Conservation (phyloP, 2,888 invertebrate genomes). For the Drosophila setosimentum region DNA sequence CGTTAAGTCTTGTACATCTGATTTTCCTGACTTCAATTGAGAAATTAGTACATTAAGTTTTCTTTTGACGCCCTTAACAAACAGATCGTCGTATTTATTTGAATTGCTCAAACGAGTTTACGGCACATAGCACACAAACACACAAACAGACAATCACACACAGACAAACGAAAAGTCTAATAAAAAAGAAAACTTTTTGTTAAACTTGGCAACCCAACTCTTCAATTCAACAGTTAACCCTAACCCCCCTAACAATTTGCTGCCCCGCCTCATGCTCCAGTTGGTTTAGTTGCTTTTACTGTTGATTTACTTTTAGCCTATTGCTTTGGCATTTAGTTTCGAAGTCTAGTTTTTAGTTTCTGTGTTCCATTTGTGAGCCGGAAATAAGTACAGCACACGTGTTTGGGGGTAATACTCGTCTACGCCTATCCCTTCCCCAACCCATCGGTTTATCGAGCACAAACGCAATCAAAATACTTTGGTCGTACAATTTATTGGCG, state of each 20-base stretch:
- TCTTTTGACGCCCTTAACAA: conserved; percentile 72
- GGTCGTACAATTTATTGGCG: conserved; percentile 79
- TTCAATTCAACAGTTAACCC: conserved; percentile 31
- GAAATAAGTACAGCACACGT: conserved; percentile 77
- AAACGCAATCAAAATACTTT: conserved; percentile 79
- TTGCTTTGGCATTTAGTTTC: conserved; percentile 73
- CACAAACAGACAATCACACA: conserved; percentile 21
- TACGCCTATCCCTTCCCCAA: not conserved
- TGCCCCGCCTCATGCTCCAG: conserved; percentile 25
- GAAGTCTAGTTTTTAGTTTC: conserved; percentile 69
- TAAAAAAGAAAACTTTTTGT: conserved; percentile 62
- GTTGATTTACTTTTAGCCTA: conserved; percentile 78
- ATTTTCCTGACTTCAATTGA: conserved; percentile 78
- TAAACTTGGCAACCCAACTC: conserved; percentile 53
- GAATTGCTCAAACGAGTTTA: conserved; percentile 72
- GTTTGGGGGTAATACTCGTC: conserved; percentile 27
- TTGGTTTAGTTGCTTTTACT: conserved; percentile 64
- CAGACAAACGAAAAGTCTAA: conserved; percentile 17
- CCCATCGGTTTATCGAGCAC: conserved; percentile 11
- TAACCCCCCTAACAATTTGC: not conserved
- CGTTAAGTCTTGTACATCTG: conserved; percentile 33
- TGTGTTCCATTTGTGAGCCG: conserved; percentile 69
- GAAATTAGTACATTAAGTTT: conserved; percentile 83
- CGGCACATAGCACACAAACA: conserved; percentile 36
- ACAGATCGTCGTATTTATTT: conserved; percentile 74